Base-by-base conservation (phyloP, 2,797 vertebrate genomes). In the Amblyraja radiata region DNA sequence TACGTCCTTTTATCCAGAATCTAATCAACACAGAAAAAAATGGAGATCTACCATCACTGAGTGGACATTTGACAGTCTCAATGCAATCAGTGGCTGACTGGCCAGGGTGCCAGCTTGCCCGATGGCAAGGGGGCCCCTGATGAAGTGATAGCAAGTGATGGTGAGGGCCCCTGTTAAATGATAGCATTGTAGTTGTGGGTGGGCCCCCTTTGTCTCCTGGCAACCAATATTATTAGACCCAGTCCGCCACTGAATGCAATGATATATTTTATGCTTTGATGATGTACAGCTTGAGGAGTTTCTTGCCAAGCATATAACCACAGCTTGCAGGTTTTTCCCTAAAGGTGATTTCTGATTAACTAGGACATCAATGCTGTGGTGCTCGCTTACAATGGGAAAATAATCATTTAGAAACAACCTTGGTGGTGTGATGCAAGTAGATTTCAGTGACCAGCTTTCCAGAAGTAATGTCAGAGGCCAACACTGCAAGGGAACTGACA, bases 361-460 rank as follows among this genome's bases (percentile, higher is more conserved):
- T 25, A 71, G 54, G 71, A 46, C 28, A 39, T 92, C 25, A 58
- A 74, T 18, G 39, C 28, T 39, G n/a, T 9, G 73, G 71, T 32
- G 71, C 73, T 32, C 7, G 18, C 9, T 88, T 21, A 7, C 25
- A 92, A 46, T 10, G 10, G 25, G 73, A 92, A 76, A 54, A n/a
- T 91, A 54, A 92, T 92, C 8, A 91, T 54, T 91, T 91, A 13
- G 36, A 76, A 92, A 68, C 58, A 92, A 76, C 71, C 36, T 14
- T 54, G 23, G 71, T 54, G 1, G 63, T 11, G 18, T 90, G 65
- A 73, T n/a, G 73, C 5, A 91, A 90, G 28, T 61, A 58, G 25
- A 18, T 63, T 86, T 14, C 7, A 58, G 10, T 92, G 21, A 76
- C 71, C 58, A 25, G 76, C 6, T 76, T 92, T 92, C 54, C 25